Evolutionary conservation across 1,140 invertebrate species (phyloP).

Genomic region (Pogonus chalceus): DNA sequence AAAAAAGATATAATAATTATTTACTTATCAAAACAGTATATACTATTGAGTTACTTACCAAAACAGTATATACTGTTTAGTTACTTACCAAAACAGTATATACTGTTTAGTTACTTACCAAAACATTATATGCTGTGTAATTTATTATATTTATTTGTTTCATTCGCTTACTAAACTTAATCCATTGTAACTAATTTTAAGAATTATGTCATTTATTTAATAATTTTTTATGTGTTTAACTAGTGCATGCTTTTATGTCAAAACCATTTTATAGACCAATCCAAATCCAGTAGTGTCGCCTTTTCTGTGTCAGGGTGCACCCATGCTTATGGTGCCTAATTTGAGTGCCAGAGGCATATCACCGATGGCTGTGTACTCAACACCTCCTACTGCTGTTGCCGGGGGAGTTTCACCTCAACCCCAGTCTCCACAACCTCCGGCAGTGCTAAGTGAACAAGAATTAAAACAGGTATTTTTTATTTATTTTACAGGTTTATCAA

Average conservation of each 20-base stretch:
- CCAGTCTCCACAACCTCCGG: conserved; percentile 32
- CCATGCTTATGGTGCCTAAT: conserved; percentile 25
- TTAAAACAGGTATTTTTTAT: conserved; percentile 55
- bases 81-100: too few species aligned
- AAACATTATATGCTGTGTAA: too few species aligned
- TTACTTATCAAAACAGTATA: too few species aligned
- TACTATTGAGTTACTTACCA: too few species aligned
- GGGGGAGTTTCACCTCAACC: conserved; percentile 22
- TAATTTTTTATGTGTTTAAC: too few species aligned
- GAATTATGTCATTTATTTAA: too few species aligned
- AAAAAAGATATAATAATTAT: too few species aligned
- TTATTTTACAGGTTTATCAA: neutral
- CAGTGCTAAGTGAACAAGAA: conserved; percentile 54
- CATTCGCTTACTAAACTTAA: too few species aligned
- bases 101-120: too few species aligned
- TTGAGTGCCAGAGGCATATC: conserved; percentile 33
- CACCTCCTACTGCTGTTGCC: conserved; percentile 25
- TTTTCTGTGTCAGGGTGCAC: neutral
- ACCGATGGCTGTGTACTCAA: conserved; percentile 42
- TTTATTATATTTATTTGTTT: too few species aligned
- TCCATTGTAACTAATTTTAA: too few species aligned
- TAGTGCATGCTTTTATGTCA: neutral
- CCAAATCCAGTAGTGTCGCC: neutral
- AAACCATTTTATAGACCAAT: neutral
- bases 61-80: too few species aligned